Base-by-base conservation (phyloP, 2,113 vertebrate species). In the Myotis yumanensis region DNA sequence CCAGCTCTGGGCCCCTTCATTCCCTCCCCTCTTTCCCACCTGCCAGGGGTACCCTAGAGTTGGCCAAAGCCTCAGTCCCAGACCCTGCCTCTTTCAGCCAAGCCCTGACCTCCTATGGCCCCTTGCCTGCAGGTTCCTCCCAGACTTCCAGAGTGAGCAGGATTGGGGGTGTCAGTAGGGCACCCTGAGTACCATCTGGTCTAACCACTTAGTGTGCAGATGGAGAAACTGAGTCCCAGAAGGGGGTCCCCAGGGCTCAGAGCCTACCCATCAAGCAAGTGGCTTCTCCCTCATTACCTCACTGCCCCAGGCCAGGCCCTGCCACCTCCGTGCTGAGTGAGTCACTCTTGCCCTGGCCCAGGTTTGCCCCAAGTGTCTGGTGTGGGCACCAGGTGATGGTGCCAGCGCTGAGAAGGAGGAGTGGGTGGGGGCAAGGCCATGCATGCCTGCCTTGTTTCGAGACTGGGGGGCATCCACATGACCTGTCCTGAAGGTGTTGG, bases 391-490 rank as follows among this genome's bases (percentile, higher is more conserved):
- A 32, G 35, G 14, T 18, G 4, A 3, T 4, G 48, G 77, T 16
- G 18, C 64, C 14, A 7, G 4, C 15, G 0, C 23, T 11, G 12
- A 11, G 14, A 62, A 64, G 16, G 54, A 5, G 54, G 72, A 46
- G 66, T 5, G 4, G 59, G 32, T 35, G 17, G 2, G 14, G 77
- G 32, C 0, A 1, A 14, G 62, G 28, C 87, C 20, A 4, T 1
- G 25, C 6, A 16, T 3, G 18, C 69, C 8, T 23, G 25, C 37
- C 48, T 4, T 28, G 0, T 7, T 2, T 30, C 30, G 46, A 12
- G 5, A 0, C 40, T 30, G 11, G 52, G 35, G 46, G n/a, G 5
- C n/a, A 5, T 64, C 14, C 4, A 3, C 32, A n/a, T 23, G 18
- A n/a, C 68, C 54, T 62, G 28, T 52, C 77, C 43, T 10, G 0